Conservation (phyloP, 2,888 invertebrate genomes). For the Drosophila crucigera region DNA sequence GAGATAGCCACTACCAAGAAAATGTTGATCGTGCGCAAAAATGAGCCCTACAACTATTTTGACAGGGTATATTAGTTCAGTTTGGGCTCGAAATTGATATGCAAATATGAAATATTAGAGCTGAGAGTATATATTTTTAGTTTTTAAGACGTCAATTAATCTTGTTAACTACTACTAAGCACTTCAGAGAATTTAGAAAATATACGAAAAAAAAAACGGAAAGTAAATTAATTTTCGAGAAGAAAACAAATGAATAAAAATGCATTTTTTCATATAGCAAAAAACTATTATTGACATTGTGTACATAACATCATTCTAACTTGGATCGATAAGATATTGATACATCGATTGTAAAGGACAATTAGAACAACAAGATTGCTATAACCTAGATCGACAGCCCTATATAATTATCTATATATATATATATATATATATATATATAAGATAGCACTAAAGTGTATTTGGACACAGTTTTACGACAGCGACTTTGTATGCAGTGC, state of each 20-base stretch:
- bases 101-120: not conserved
- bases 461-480: slow-evolving; percentile 1
- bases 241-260: not conserved
- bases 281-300: not conserved
- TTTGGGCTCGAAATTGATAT: not conserved
- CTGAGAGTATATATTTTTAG: not conserved
- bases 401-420: not conserved
- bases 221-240: not conserved
- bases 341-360: not conserved
- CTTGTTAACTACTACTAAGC: not conserved
- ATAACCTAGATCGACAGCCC: not conserved
- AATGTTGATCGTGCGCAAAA: slow-evolving; percentile 34
- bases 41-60: not conserved
- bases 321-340: slow-evolving; percentile 5
- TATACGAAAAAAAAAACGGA: not conserved
- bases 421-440: not conserved
- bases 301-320: not conserved
- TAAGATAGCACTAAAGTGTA: slow-evolving; percentile 1
- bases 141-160: not conserved
- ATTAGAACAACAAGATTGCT: not conserved
- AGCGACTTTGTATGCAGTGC: not conserved
- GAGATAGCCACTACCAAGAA: not conserved
- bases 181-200: not conserved
- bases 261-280: not conserved
- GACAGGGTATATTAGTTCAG: not conserved